Evolutionary conservation across 2,113 vertebrate genomes (phyloP).

Genomic region (Pluvialis apricaria): DNA sequence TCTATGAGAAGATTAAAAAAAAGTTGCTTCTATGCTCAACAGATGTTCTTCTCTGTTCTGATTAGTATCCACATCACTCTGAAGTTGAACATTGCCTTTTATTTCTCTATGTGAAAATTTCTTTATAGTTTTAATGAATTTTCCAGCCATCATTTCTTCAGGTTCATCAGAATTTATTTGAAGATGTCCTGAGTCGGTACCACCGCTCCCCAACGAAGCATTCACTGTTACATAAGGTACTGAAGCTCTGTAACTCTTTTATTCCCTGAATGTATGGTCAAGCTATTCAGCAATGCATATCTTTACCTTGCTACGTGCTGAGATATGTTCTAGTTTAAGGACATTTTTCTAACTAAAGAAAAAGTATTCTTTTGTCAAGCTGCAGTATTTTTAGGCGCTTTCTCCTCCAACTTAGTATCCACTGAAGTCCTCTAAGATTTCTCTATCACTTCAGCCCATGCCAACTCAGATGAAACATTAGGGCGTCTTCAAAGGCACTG

Average conservation of each 20-base stretch:
- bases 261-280: not conserved
- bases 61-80: not conserved
- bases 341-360: conserved; percentile 8
- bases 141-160: not conserved
- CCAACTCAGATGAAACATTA: not conserved
- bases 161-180: not conserved
- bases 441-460: not conserved
- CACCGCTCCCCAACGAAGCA: fast-evolving
- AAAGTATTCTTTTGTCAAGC: conserved; percentile 20
- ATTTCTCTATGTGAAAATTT: not conserved
- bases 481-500: not conserved
- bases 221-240: fast-evolving
- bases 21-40: not conserved
- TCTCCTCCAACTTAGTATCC: not conserved
- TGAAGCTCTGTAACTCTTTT: not conserved
- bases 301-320: conserved; percentile 24
- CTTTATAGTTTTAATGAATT: not conserved
- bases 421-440: not conserved
- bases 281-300: not conserved
- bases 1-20: not conserved
- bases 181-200: not conserved
- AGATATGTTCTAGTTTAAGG: conserved; percentile 52
- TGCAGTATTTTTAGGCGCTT: conserved; percentile 28
- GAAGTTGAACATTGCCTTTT: not conserved
- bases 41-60: not conserved